phyloP scores from a whole-genome alignment of 2,113 vertebrate genomes.

The Tylochromis polylepis region DNA sequence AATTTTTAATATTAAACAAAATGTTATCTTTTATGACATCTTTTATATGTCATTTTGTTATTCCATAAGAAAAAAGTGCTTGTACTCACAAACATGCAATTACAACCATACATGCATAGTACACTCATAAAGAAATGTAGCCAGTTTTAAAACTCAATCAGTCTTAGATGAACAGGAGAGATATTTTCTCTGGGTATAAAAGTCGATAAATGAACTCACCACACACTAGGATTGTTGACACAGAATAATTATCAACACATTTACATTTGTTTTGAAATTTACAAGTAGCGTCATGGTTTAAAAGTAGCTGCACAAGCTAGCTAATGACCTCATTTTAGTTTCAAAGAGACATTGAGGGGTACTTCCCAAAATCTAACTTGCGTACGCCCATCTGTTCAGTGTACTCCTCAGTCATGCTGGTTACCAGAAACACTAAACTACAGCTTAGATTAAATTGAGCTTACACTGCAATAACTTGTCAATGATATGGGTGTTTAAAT shows the following conservation, averaged over 20 bases:
- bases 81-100: background rate
- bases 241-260: background rate
- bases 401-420: background rate
- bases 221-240: background rate
- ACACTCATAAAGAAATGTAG: background rate
- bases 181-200: background rate
- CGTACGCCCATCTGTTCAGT: background rate
- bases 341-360: background rate
- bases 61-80: no score
- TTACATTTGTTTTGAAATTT: background rate
- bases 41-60: no score
- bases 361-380: background rate
- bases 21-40: no score
- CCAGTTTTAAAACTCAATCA: background rate
- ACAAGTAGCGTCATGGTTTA: background rate
- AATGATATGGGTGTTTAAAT: background rate
- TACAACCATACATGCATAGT: background rate
- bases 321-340: rapidly evolving
- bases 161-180: background rate
- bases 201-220: background rate
- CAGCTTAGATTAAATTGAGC: background rate
- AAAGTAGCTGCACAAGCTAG: background rate
- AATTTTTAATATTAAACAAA: no score
- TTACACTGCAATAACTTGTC: background rate
- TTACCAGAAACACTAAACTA: background rate